A percentile compares a stretch with the other conserved stretches of the same genome.
phyloP scores from a whole-genome alignment of 92 coral and sea anemone species.

The Epizoanthus ramosus region DNA sequence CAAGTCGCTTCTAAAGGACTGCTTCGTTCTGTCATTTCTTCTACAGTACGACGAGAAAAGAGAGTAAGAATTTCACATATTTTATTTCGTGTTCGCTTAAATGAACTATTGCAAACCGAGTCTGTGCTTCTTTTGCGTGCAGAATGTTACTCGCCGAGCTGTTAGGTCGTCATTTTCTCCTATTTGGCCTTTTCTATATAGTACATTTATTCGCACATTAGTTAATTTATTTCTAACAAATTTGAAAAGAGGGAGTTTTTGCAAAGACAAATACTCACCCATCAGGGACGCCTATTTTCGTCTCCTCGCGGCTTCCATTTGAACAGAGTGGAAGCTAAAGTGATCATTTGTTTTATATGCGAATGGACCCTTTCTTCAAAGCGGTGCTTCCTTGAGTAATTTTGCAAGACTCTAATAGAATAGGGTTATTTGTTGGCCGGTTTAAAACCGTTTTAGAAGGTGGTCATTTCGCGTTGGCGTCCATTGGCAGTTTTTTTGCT shows the following conservation, averaged over 20 bases:
- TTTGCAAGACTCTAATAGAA: not conserved
- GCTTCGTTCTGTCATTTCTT: not conserved
- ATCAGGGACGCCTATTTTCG: not conserved
- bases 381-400: not conserved
- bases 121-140: too few relatives aligned
- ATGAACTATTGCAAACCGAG: too few relatives aligned
- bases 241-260: not conserved
- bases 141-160: too few relatives aligned
- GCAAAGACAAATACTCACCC: not conserved
- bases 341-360: not conserved
- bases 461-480: constrained; percentile 30
- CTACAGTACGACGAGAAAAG: too few relatives aligned
- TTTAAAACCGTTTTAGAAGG: constrained; percentile 21
- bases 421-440: constrained; percentile 16
- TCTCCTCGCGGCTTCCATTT: not conserved
- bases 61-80: too few relatives aligned
- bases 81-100: too few relatives aligned
- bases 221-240: too few relatives aligned
- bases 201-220: too few relatives aligned
- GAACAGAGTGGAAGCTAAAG: constrained; percentile 6
- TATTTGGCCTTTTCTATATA: too few relatives aligned
- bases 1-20: not conserved
- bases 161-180: too few relatives aligned
- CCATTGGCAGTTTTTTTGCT: not conserved
- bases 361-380: not conserved